Base-by-base conservation (phyloP, 2,797 vertebrate genomes). In the Clarias laeviceps region DNA sequence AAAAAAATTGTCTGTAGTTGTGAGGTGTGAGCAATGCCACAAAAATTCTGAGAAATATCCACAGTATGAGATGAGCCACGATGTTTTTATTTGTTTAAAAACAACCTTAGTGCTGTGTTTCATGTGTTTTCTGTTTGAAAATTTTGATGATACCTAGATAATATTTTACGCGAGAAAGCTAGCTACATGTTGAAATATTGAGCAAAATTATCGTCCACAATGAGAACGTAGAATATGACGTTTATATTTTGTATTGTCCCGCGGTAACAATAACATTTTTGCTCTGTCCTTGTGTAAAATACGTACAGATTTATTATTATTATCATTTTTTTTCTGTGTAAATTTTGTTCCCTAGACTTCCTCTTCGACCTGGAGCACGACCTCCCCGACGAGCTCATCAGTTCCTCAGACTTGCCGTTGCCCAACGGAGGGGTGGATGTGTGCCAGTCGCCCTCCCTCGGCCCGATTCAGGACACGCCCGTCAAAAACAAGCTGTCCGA, bases 401-500 rank as follows among this genome's bases (percentile, higher is more conserved):
- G 91, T 94, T 98, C 98, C 54, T 96, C 97, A 0, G 98, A 99
- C 90, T 91, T 98, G 93, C 96, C 96, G 77, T 93, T 99, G 89
- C 94, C 96, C 89, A 99, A 99, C 37, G 98, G 98, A 87, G 94
- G 93, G 87, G 94, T 93, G 29, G 98, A 99, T 91, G 93, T 97
- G 91, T 95, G 93, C 92, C 97, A 97, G 89, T 95, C 98, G 90
- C 97, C 98, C 88, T 96, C 96, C 20, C 73, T 88, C 80, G 89
- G 90, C 40, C 90, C 92, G n/a, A 89, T 91, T 59, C 98, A 97
- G 92, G 98, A 99, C 92, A 97, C 97, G 61, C 97, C 97, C 66
- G 95, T 97, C 83, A 99, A 99, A 96, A 97, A 99, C 94, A 99
- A 99, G 90, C 94, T 99, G 50, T 99, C 98, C 66, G 98, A 99